phyloP scores from a whole-genome alignment of 2,113 vertebrate genomes.

The Vidua macroura region DNA sequence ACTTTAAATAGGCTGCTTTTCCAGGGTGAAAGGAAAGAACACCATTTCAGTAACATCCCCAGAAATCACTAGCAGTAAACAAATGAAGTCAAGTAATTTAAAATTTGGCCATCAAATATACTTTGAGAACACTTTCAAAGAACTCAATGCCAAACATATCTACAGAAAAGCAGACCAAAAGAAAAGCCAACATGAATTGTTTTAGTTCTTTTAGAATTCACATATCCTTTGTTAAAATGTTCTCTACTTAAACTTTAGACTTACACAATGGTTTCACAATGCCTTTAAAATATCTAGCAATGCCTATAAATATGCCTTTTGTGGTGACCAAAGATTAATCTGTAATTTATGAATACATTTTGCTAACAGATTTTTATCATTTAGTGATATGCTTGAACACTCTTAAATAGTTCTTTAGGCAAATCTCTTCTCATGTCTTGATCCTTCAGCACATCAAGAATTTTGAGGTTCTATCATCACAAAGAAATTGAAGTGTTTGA shows the following conservation, averaged over 20 bases:
- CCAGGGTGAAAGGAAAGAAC: not conserved
- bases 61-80: not conserved
- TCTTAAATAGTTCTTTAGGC: not conserved
- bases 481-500: not conserved
- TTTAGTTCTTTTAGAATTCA: not conserved
- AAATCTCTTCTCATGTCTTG: not conserved
- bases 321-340: not conserved
- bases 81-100: not conserved
- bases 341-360: not conserved
- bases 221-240: not conserved
- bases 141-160: not conserved
- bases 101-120: not conserved
- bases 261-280: not conserved
- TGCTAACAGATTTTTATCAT: not conserved
- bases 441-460: not conserved
- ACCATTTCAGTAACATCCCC: not conserved
- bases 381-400: not conserved
- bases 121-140: not conserved
- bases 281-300: not conserved
- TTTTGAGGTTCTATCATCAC: not conserved
- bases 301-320: not conserved
- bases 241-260: not conserved
- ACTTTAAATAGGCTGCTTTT: not conserved
- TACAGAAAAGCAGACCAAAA: not conserved
- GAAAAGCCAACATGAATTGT: not conserved